Evolutionary conservation across 2,888 invertebrate species (phyloP).

Genomic region (Melanophora roralis): DNA sequence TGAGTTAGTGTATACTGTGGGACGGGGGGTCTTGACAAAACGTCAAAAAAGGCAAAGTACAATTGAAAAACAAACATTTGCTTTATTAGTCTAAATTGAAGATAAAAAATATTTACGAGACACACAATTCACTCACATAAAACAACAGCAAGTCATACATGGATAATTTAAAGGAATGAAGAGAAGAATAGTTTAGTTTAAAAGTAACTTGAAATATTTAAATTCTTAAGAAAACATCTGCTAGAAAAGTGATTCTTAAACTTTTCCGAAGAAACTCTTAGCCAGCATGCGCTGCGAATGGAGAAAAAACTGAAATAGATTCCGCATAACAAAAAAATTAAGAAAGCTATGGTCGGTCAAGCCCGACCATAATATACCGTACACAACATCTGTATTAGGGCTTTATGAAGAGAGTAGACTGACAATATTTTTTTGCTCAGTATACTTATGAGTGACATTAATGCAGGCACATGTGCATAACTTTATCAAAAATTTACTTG

Average conservation of each 20-base stretch:
- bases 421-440: too few relatives aligned
- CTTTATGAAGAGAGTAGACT: too few relatives aligned
- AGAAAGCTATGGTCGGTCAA: too few relatives aligned
- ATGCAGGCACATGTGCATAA: too few relatives aligned
- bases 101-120: constrained; percentile 16
- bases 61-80: constrained; percentile 35
- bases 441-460: too few relatives aligned
- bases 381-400: too few relatives aligned
- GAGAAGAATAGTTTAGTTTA: neutral
- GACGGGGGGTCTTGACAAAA: neutral
- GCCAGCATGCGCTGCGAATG: too few relatives aligned
- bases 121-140: neutral
- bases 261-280: too few relatives aligned
- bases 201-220: neutral
- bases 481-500: too few relatives aligned
- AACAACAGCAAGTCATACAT: neutral
- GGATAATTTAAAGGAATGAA: constrained; percentile 26
- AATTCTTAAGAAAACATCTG: constrained; percentile 44
- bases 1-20: neutral
- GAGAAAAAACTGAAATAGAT: too few relatives aligned
- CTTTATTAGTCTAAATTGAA: constrained; percentile 56
- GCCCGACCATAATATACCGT: too few relatives aligned
- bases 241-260: neutral
- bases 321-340: too few relatives aligned
- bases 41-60: constrained; percentile 25